A percentile compares a stretch with the other conserved stretches of the same genome.
Evolutionary conservation across 2,113 vertebrate genomes (phyloP).

Genomic region (Recurvirostra avosetta): DNA sequence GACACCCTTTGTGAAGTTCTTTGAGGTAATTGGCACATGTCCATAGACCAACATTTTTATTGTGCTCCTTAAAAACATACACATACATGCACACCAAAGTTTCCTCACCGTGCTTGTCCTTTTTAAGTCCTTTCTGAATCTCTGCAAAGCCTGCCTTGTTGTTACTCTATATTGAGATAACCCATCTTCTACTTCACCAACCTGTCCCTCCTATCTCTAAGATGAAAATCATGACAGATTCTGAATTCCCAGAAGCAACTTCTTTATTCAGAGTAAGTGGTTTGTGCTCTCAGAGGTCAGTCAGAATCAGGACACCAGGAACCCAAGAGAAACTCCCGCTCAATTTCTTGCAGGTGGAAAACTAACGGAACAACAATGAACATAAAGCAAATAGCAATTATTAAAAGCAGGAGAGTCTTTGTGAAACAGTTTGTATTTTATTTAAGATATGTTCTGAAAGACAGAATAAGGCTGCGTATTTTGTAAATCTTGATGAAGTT

Average conservation of each 20-base stretch:
- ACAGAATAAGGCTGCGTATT: background rate
- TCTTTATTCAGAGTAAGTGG: background rate
- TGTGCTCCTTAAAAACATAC: background rate
- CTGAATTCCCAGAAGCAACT: background rate
- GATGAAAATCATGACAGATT: background rate
- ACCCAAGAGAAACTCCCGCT: background rate
- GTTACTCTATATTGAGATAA: background rate
- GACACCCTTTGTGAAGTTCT: background rate
- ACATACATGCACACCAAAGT: background rate
- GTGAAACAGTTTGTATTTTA: background rate
- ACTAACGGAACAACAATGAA: background rate
- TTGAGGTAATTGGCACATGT: background rate
- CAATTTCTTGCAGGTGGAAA: background rate
- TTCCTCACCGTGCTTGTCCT: background rate
- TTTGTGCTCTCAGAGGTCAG: background rate
- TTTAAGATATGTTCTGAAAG: background rate
- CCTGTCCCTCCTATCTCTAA: background rate
- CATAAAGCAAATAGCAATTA: background rate
- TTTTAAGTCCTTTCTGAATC: background rate
- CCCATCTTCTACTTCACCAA: background rate
- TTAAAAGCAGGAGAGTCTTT: slow-evolving; percentile 19
- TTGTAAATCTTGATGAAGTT: background rate
- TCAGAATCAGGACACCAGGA: background rate
- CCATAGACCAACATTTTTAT: background rate
- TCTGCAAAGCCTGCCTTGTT: background rate